Percentiles rank a stretch among this genome's conserved stretches.
These are phyloP conservation scores for Nebria salina DNA, from an alignment of 2,888 invertebrate species.

Conservation along the genomic window DNA sequence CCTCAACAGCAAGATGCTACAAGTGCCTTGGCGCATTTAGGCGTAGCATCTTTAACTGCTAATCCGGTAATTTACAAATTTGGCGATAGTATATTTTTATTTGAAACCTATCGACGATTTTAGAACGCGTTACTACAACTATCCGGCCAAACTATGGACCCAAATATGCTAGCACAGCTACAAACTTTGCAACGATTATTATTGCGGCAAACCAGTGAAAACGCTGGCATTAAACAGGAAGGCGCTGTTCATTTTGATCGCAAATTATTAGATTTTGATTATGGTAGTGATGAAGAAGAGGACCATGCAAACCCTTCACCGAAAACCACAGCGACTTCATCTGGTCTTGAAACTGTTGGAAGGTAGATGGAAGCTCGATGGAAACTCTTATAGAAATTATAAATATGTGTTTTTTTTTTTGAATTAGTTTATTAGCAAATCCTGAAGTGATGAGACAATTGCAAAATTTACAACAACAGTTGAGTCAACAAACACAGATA, in stretches of 20 bases:
- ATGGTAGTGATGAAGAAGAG: constrained; percentile 91
- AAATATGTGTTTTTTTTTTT: constrained; percentile 7
- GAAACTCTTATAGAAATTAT: constrained; percentile 7
- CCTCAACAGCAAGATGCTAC: constrained; percentile 35
- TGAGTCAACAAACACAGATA: constrained; percentile 66
- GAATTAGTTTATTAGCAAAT: constrained; percentile 78
- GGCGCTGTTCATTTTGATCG: constrained; percentile 79
- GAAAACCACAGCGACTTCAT: constrained; percentile 57
- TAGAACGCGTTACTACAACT: constrained; percentile 52
- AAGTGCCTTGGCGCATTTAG: constrained; percentile 43
- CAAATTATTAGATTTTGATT: constrained; percentile 89
- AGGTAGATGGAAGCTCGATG: constrained; percentile 48
- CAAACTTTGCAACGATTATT: constrained; percentile 72
- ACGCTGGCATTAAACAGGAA: constrained; percentile 56
- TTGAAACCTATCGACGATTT: constrained; percentile 43
- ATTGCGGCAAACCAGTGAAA: constrained; percentile 58
- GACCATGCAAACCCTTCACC: constrained; percentile 64
- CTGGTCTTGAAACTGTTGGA: constrained; percentile 50
- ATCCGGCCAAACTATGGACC: constrained; percentile 53
- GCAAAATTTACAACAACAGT: constrained; percentile 71
- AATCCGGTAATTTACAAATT: constrained; percentile 34
- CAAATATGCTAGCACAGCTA: constrained; percentile 65
- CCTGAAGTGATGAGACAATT: constrained; percentile 90
- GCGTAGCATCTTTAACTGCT: constrained; percentile 40
- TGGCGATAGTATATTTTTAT: not conserved